Conservation (phyloP, 2,113 vertebrate species). For the Salvator merianae region DNA sequence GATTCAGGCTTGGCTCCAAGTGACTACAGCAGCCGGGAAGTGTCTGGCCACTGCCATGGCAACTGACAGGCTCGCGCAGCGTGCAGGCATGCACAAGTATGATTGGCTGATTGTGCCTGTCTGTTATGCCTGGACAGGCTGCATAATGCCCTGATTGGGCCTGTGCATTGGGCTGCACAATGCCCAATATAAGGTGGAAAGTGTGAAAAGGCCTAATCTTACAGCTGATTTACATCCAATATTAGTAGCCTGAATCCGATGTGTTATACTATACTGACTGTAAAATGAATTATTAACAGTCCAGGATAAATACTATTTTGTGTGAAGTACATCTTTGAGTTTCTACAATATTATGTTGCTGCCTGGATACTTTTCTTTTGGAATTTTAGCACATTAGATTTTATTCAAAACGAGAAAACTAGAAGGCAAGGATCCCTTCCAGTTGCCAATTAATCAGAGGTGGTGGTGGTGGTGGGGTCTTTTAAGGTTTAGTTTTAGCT, state of each 20-base stretch:
- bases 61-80: no score
- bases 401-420: slow-evolving; percentile 12
- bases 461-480: neutral
- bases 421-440: neutral
- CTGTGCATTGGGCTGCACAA: no score
- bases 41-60: no score
- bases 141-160: no score
- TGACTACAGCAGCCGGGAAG: no score
- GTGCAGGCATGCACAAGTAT: no score
- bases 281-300: neutral
- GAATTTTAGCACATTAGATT: neutral
- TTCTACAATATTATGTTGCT: neutral
- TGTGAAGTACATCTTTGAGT: neutral
- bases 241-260: neutral
- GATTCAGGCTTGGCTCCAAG: no score
- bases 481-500: neutral
- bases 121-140: no score
- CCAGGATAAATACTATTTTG: neutral
- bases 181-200: no score
- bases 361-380: neutral
- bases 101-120: no score
- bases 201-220: no score
- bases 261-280: neutral
- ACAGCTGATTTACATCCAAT: neutral
- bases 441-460: neutral